Conservation (phyloP, 2,888 invertebrate species). For the Monopis laevigella region DNA sequence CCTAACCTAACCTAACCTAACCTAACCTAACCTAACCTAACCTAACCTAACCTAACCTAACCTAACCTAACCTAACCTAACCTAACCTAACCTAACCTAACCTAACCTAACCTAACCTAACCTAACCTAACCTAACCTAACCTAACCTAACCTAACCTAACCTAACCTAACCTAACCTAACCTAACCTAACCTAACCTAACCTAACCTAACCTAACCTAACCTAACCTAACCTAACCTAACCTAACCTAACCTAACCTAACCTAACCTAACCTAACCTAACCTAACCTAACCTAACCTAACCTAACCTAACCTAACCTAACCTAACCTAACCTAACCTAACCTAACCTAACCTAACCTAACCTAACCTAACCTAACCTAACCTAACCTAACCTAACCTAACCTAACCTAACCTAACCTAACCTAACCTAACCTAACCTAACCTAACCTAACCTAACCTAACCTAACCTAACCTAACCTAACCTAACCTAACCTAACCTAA, state of each 20-base stretch:
- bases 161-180: conserved; percentile 19
- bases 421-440: conserved; percentile 16
- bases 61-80: conserved; percentile 17
- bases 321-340: conserved; percentile 13
- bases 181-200: conserved; percentile 17
- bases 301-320: conserved; percentile 17
- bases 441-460: conserved; percentile 16
- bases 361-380: conserved; percentile 11
- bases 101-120: conserved; percentile 10
- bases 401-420: conserved; percentile 18
- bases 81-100: conserved; percentile 9
- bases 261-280: conserved; percentile 15
- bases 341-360: conserved; percentile 7
- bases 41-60: conserved; percentile 17
- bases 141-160: conserved; percentile 17
- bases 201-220: conserved; percentile 13
- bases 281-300: conserved; percentile 15
- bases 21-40: conserved; percentile 16
- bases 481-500: conserved; percentile 9
- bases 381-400: conserved; percentile 6
- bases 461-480: conserved; percentile 14
- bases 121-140: conserved; percentile 16
- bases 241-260: conserved; percentile 11
- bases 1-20: conserved; percentile 15
- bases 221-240: conserved; percentile 13